Evolutionary conservation across 2,888 invertebrate species (phyloP).

Genomic region (Drosophila algonquin): DNA sequence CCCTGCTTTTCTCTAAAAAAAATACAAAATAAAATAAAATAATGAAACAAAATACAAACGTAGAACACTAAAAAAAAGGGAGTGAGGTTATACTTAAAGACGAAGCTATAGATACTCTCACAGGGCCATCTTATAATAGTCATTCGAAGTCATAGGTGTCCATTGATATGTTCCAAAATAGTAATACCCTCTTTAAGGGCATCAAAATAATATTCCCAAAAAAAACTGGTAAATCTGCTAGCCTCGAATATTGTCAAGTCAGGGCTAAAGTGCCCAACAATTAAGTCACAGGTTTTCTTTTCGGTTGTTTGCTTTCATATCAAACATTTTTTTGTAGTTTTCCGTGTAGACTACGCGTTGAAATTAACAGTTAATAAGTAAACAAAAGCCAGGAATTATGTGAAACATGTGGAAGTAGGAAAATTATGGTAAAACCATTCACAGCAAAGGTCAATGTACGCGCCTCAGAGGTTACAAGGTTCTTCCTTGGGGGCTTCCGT

Average conservation of each 20-base stretch:
- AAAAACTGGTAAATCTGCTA: not conserved
- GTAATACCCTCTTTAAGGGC: not conserved
- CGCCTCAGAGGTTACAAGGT: not conserved
- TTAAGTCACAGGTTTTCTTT: not conserved
- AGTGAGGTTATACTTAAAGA: not conserved
- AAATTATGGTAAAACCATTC: not conserved
- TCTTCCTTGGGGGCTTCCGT: not conserved
- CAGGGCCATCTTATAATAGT: not conserved
- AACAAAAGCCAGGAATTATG: not conserved
- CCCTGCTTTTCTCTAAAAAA: not conserved
- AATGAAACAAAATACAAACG: slow-evolving; percentile 11
- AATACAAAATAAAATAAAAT: slow-evolving; percentile 22
- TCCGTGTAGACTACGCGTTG: not conserved
- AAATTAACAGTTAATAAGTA: slow-evolving; percentile 8
- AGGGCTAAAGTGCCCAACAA: slow-evolving; percentile 2
- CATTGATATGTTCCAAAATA: no score
- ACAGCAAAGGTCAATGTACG: not conserved
- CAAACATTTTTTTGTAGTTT: slow-evolving; percentile 5
- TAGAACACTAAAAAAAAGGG: slow-evolving; percentile 16
- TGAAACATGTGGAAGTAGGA: not conserved
- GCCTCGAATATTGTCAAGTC: slow-evolving; percentile 17
- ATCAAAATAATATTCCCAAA: not conserved
- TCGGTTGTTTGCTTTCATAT: not conserved
- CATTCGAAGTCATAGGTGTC: not conserved
- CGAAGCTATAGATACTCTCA: not conserved